Evolutionary conservation across 1,140 invertebrate species (phyloP).

Genomic region (Antheraea pernyi): DNA sequence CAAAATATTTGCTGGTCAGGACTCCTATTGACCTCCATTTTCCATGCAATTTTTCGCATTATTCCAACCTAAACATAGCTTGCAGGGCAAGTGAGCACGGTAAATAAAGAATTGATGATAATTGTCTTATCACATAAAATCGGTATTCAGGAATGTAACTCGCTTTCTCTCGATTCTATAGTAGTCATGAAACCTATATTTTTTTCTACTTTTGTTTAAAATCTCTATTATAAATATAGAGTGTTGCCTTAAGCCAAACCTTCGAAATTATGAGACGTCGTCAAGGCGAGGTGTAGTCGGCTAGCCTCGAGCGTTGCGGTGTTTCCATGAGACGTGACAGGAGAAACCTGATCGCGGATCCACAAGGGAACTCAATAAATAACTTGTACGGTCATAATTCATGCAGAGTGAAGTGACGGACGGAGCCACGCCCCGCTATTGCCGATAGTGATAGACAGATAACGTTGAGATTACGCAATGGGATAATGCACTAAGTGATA

Average conservation of each 20-base stretch:
- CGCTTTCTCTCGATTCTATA: too few relatives aligned
- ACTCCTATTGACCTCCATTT: too few relatives aligned
- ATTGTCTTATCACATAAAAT: too few relatives aligned
- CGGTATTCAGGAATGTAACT: too few relatives aligned
- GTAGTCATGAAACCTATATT: too few relatives aligned
- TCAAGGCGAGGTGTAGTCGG: background rate
- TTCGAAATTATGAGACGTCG: background rate
- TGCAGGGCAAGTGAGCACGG: too few relatives aligned
- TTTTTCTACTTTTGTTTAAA: background rate
- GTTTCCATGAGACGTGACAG: constrained; percentile 32
- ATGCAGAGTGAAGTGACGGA: constrained; percentile 23
- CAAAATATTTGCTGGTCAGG: too few relatives aligned
- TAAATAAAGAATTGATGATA: too few relatives aligned
- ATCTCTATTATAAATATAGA: constrained; percentile 6
- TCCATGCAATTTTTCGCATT: too few relatives aligned
- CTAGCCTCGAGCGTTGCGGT: background rate
- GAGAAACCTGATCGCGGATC: constrained; percentile 52
- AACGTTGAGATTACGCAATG: constrained; percentile 1
- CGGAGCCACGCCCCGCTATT: constrained; percentile 4
- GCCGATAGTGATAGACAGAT: constrained; percentile 10
- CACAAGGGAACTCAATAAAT: constrained; percentile 48
- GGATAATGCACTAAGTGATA: background rate
- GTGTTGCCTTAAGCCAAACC: constrained; percentile 1
- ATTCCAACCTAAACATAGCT: too few relatives aligned
- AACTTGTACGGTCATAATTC: constrained; percentile 51